Percentiles rank a stretch among this genome's conserved stretches.
These are phyloP conservation scores for Achroia grisella DNA, from an alignment of 1,140 invertebrate genomes.

Conservation along the genomic window DNA sequence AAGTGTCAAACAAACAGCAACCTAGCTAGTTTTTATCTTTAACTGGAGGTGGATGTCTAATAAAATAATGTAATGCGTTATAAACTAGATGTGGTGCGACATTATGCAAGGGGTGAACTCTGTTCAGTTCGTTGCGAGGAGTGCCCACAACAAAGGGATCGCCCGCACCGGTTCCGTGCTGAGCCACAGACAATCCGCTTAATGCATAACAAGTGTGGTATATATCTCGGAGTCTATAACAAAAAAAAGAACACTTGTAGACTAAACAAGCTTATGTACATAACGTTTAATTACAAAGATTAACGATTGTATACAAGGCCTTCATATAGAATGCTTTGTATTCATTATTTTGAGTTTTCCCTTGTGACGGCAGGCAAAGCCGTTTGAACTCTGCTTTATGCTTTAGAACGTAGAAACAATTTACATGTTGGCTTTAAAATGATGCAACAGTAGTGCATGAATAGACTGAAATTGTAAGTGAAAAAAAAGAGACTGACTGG, in stretches of 20 bases:
- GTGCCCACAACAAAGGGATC: slow-evolving; percentile 52
- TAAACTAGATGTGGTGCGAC: slow-evolving; percentile 65
- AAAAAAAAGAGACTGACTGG: too few species aligned
- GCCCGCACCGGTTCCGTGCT: slow-evolving; percentile 82
- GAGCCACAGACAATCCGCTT: slow-evolving; percentile 95
- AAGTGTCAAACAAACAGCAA: too few species aligned
- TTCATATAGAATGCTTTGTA: too few species aligned
- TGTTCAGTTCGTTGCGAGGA: slow-evolving; percentile 58
- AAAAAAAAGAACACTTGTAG: slow-evolving; percentile 8
- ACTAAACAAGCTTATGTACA: neutral
- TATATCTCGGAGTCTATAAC: slow-evolving; percentile 86
- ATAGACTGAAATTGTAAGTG: too few species aligned
- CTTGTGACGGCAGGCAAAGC: too few species aligned
- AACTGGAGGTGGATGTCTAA: slow-evolving; percentile 52
- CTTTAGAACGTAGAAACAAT: too few species aligned
- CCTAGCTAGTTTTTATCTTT: slow-evolving; percentile 46
- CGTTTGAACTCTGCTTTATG: too few species aligned
- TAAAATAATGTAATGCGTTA: slow-evolving; percentile 64
- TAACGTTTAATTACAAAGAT: too few species aligned
- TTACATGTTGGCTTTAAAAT: too few species aligned
- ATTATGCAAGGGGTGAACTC: slow-evolving; percentile 66
- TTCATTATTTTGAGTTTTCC: too few species aligned
- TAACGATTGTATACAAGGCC: too few species aligned
- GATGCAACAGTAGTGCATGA: too few species aligned
- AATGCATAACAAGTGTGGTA: slow-evolving; percentile 98